Evolutionary conservation across 2,797 vertebrate species (phyloP).

Genomic region (Sebastes jordani): DNA sequence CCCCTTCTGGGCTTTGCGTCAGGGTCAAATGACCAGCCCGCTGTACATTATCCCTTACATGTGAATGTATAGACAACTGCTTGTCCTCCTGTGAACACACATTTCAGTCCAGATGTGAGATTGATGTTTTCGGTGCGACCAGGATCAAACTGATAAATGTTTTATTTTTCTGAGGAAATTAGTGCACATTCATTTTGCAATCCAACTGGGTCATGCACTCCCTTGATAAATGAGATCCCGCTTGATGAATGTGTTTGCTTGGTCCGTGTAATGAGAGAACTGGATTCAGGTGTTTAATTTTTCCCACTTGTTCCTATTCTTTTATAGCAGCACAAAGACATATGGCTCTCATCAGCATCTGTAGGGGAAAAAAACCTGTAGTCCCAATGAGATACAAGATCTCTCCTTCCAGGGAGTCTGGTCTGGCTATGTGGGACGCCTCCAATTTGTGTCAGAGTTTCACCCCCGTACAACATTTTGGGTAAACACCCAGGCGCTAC

Average conservation of each 20-base stretch:
- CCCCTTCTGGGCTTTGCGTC: background rate
- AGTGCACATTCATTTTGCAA: slow-evolving; percentile 18
- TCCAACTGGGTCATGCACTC: slow-evolving; percentile 25
- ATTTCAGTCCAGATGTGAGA: background rate
- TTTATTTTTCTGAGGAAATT: slow-evolving; percentile 37
- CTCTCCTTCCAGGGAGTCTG: no score
- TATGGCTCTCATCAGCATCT: background rate
- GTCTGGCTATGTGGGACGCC: slow-evolving; percentile 7
- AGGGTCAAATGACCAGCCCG: no score
- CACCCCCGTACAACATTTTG: background rate
- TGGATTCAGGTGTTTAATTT: background rate
- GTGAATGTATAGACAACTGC: background rate
- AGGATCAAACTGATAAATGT: slow-evolving; percentile 42
- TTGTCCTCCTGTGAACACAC: background rate
- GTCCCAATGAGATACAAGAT: background rate
- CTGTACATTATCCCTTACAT: no score
- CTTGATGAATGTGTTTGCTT: slow-evolving; percentile 29
- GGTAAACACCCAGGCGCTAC: background rate
- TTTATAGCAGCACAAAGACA: slow-evolving; percentile 9
- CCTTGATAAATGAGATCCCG: slow-evolving; percentile 31
- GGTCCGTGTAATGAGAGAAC: slow-evolving; percentile 11
- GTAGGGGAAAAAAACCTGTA: background rate
- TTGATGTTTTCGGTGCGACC: background rate
- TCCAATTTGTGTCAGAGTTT: slow-evolving; percentile 24
- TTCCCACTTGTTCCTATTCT: background rate